These are phyloP conservation scores for Lottia scabra DNA, from an alignment of 2,888 invertebrate genomes.

Conservation along the genomic window DNA sequence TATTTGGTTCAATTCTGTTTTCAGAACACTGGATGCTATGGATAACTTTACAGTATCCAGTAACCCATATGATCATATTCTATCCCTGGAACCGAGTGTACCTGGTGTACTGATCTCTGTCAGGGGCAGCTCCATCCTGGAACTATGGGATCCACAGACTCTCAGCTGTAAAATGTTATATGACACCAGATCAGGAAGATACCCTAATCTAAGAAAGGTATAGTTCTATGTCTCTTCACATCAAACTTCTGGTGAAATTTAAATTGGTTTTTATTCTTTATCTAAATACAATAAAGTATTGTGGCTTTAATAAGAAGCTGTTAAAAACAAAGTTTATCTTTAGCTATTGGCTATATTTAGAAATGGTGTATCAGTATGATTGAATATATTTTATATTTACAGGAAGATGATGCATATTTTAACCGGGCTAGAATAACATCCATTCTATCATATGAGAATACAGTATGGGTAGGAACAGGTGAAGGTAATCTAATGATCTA, in stretches of 20 bases:
- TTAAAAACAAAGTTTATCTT: too few relatives aligned
- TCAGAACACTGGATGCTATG: constrained; percentile 68
- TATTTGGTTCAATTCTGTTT: constrained; percentile 8
- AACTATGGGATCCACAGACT: constrained; percentile 70
- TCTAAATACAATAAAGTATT: background rate
- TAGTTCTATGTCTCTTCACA: too few relatives aligned
- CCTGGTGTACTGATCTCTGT: constrained; percentile 71
- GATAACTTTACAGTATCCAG: constrained; percentile 70
- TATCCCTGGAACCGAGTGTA: constrained; percentile 65
- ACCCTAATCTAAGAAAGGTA: constrained; percentile 61
- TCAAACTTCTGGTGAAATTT: too few relatives aligned
- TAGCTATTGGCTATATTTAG: background rate
- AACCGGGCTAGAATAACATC: constrained; percentile 68
- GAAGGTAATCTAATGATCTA: constrained; percentile 70
- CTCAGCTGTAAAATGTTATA: constrained; percentile 71
- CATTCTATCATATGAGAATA: constrained; percentile 65
- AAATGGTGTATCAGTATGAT: too few relatives aligned
- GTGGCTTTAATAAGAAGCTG: background rate
- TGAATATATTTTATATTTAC: constrained; percentile 15
- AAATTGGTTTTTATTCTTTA: background rate
- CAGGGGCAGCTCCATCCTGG: constrained; percentile 72
- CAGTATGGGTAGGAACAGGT: constrained; percentile 72
- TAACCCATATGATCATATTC: constrained; percentile 71
- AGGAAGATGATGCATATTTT: constrained; percentile 67
- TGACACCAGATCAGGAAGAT: constrained; percentile 68